Conservation (phyloP, 2,888 invertebrate genomes). For the Xanthorhoe spadicearia region DNA sequence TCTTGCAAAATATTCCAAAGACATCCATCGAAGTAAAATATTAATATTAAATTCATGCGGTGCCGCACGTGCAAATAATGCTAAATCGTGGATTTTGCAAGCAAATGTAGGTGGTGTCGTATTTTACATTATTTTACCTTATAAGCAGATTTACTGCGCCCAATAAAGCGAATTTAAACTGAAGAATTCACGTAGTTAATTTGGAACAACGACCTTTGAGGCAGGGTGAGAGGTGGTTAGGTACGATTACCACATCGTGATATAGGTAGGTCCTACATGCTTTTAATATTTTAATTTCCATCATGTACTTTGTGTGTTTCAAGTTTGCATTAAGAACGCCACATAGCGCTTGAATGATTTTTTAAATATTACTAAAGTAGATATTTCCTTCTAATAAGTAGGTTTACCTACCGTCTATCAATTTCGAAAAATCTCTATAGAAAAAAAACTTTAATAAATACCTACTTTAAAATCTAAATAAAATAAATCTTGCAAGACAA, state of each 20-base stretch:
- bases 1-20: conserved; percentile 1
- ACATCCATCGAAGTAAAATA: conserved; percentile 14
- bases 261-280: background rate
- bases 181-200: conserved; percentile 13
- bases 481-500: background rate
- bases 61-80: conserved; percentile 32
- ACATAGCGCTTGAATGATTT: too few relatives aligned
- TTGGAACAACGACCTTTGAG: conserved; percentile 24
- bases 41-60: conserved; percentile 12
- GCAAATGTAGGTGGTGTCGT: conserved; percentile 33
- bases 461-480: background rate
- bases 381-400: too few relatives aligned
- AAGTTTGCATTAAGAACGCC: too few relatives aligned
- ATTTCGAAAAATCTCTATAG: too few relatives aligned
- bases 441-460: too few relatives aligned
- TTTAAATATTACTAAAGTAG: too few relatives aligned
- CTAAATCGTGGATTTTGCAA: conserved; percentile 30
- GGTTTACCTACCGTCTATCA: too few relatives aligned
- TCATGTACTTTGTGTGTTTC: too few relatives aligned
- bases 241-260: conserved; percentile 6
- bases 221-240: background rate
- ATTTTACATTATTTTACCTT: conserved; percentile 24
- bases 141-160: conserved; percentile 27
- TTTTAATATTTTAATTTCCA: too few relatives aligned
- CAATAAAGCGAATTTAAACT: conserved; percentile 12